A percentile compares a stretch with the other conserved stretches of the same genome.
Evolutionary conservation across 1,140 invertebrate genomes (phyloP).

Genomic region (Ceratoteleas bidentatus): DNA sequence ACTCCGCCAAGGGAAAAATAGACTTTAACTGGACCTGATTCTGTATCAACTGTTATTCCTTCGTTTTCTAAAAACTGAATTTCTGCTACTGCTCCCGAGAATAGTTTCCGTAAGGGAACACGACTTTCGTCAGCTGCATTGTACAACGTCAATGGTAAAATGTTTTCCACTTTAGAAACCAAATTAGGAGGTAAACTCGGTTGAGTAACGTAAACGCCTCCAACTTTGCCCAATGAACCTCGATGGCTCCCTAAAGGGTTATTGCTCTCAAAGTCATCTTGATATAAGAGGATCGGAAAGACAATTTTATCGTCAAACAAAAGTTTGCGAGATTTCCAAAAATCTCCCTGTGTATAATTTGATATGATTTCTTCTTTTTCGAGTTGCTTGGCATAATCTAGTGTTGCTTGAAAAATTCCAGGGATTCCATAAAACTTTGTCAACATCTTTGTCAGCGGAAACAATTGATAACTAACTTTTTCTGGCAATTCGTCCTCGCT

Average conservation of each 20-base stretch:
- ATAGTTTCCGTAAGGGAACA: no score
- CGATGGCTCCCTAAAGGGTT: background rate
- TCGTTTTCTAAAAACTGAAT: no score
- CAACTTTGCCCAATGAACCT: background rate
- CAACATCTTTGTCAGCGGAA: background rate
- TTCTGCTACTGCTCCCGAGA: no score
- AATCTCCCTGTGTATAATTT: background rate
- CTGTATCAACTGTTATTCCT: no score
- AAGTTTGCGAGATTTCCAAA: background rate
- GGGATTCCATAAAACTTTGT: background rate
- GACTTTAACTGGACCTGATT: no score
- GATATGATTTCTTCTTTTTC: background rate
- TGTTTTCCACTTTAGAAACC: no score
- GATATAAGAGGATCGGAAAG: background rate
- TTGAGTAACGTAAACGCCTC: conserved; percentile 1
- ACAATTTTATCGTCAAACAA: background rate
- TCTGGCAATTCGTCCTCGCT: no score
- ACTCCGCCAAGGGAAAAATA: no score
- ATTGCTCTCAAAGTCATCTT: conserved; percentile 4
- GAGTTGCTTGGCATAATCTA: background rate
- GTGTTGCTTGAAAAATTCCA: background rate
- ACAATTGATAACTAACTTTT: background rate
- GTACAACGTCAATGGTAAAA: no score
- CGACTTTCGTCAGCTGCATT: no score
- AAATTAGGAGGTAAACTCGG: background rate